Conservation (phyloP, 1,140 invertebrate species). For the Pissodes strobi region DNA sequence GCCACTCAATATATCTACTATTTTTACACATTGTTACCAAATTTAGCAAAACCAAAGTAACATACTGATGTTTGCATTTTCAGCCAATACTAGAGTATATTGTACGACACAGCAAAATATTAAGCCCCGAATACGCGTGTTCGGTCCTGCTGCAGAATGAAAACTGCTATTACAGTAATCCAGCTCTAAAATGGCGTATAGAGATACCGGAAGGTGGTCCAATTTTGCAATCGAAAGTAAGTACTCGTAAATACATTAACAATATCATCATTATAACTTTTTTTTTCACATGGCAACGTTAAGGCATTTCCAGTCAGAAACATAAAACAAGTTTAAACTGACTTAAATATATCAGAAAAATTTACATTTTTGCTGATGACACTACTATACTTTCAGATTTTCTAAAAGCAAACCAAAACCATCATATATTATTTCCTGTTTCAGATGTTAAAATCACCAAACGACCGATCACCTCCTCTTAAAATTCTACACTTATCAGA, state of each 20-base stretch:
- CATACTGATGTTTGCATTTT: background rate
- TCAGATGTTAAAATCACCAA: too few species aligned
- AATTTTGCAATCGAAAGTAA: background rate
- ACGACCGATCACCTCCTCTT: slow-evolving; percentile 13
- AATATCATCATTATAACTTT: too few species aligned
- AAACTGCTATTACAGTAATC: slow-evolving; percentile 33
- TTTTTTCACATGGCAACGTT: too few species aligned
- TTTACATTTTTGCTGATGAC: too few species aligned
- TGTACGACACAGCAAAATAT: slow-evolving; percentile 34
- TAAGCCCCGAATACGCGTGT: slow-evolving; percentile 38
- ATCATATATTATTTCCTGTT: too few species aligned
- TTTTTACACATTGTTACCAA: slow-evolving; percentile 2
- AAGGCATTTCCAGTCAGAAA: too few species aligned
- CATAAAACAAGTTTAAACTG: too few species aligned
- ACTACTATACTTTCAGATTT: too few species aligned
- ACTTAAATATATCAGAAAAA: too few species aligned
- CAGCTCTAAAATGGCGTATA: slow-evolving; percentile 34
- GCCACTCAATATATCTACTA: too few species aligned
- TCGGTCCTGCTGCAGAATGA: slow-evolving; percentile 39
- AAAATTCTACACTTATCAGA: slow-evolving; percentile 77
- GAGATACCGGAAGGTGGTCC: slow-evolving; percentile 28
- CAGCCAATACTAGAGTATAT: slow-evolving; percentile 40
- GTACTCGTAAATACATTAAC: too few species aligned
- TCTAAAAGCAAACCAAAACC: too few species aligned
- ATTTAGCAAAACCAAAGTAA: background rate